Conservation (phyloP, 2,797 vertebrate genomes). For the Thaleichthys pacificus region DNA sequence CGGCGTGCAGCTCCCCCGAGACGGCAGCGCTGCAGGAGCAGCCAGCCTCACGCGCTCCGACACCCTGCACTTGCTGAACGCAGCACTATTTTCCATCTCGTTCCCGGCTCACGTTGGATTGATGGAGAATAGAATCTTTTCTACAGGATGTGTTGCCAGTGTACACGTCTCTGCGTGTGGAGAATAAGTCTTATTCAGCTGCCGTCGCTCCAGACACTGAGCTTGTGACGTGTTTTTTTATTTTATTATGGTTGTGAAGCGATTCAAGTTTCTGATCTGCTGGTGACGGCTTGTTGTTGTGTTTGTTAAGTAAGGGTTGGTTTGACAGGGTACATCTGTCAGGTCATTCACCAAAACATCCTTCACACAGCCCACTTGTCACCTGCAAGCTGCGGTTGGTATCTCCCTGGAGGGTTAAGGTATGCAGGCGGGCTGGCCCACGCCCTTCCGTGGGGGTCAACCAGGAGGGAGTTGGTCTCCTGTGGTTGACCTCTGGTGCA, state of each 20-base stretch:
- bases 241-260: not conserved
- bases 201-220: no score
- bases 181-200: no score
- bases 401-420: conserved; percentile 27
- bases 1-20: conserved; percentile 65
- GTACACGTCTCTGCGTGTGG: not conserved
- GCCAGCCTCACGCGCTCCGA: conserved; percentile 63
- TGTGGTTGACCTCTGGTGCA: conserved; percentile 21
- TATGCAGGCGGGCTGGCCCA: conserved; percentile 21
- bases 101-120: conserved; percentile 51
- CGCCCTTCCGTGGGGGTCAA: conserved; percentile 21
- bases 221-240: not conserved
- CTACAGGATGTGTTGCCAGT: conserved; percentile 52
- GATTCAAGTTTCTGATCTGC: not conserved
- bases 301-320: not conserved
- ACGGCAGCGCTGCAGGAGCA: conserved; percentile 43
- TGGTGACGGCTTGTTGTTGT: not conserved
- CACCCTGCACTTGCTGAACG: conserved; percentile 57
- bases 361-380: conserved; percentile 29
- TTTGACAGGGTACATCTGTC: not conserved
- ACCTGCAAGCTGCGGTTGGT: conserved; percentile 32
- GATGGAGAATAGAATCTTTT: conserved; percentile 60
- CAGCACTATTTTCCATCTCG: conserved; percentile 55
- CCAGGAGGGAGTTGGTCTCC: not conserved
- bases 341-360: conserved; percentile 15